Conservation (phyloP, 2,797 vertebrate species). For the Brotula barbata region DNA sequence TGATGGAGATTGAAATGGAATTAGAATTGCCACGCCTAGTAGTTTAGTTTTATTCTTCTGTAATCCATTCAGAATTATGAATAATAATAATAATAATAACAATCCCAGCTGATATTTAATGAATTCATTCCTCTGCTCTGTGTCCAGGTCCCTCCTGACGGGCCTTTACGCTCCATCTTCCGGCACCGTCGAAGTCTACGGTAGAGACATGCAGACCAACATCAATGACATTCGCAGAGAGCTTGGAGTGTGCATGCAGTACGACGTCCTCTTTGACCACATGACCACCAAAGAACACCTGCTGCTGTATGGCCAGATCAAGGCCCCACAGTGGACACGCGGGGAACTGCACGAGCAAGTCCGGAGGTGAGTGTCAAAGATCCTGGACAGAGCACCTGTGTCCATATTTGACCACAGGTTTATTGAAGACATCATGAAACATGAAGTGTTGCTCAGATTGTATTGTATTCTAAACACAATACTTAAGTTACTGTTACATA, state of each 20-base stretch:
- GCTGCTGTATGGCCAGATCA: constrained; percentile 91
- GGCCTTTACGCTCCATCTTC: constrained; percentile 88
- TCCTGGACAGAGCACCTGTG: not conserved
- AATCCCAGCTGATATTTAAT: no score
- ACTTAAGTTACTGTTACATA: no score
- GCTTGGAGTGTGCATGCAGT: constrained; percentile 97
- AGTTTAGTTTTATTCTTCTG: no score
- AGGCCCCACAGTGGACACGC: constrained; percentile 88
- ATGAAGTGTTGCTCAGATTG: not conserved
- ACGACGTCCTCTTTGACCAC: constrained; percentile 92
- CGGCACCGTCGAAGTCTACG: constrained; percentile 90
- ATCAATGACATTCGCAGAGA: constrained; percentile 82
- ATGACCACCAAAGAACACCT: constrained; percentile 94
- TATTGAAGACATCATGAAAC: constrained; percentile 22
- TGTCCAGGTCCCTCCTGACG: constrained; percentile 91
- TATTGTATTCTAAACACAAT: no score
- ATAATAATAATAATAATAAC: no score
- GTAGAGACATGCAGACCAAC: constrained; percentile 86
- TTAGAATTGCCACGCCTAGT: no score
- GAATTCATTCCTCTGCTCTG: no score
- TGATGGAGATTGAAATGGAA: not conserved
- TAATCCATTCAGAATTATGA: no score
- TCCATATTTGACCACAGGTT: no score
- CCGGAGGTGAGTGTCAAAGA: constrained; percentile 76
- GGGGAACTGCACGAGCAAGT: constrained; percentile 86